Conservation (phyloP, 2,888 invertebrate species). For the Drosophila lacicola region DNA sequence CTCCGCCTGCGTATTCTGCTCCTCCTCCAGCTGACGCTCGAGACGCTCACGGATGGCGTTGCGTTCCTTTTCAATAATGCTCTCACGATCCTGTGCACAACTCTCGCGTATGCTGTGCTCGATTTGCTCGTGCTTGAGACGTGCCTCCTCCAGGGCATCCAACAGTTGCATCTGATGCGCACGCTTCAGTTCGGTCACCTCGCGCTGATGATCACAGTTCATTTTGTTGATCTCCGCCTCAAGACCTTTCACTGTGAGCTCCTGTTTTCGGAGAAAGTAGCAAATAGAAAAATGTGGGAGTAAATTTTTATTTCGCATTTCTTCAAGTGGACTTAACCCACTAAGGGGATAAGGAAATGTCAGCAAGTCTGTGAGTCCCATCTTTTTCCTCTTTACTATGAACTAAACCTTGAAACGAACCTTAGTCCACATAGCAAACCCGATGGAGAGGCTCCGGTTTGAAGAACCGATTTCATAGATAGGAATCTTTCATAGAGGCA, state of each 20-base stretch:
- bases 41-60: constrained; percentile 87
- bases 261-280: constrained; percentile 85
- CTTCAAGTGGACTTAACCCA: too few relatives aligned
- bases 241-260: constrained; percentile 94
- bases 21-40: constrained; percentile 87
- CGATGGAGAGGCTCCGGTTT: too few relatives aligned
- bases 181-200: constrained; percentile 86
- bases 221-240: constrained; percentile 93
- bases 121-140: constrained; percentile 87
- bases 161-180: constrained; percentile 88
- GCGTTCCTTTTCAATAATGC: constrained; percentile 87
- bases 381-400: too few relatives aligned
- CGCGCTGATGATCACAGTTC: constrained; percentile 90
- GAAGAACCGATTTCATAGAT: too few relatives aligned
- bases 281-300: too few relatives aligned
- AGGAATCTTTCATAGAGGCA: too few relatives aligned
- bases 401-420: too few relatives aligned
- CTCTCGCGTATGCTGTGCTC: constrained; percentile 88
- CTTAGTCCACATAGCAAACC: too few relatives aligned
- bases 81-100: constrained; percentile 88
- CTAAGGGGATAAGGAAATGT: too few relatives aligned
- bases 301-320: too few relatives aligned
- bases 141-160: constrained; percentile 89
- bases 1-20: constrained; percentile 87
- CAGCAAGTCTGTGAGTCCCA: too few relatives aligned